Conservation (phyloP, 2,113 vertebrate genomes). For the Indicator indicator region DNA sequence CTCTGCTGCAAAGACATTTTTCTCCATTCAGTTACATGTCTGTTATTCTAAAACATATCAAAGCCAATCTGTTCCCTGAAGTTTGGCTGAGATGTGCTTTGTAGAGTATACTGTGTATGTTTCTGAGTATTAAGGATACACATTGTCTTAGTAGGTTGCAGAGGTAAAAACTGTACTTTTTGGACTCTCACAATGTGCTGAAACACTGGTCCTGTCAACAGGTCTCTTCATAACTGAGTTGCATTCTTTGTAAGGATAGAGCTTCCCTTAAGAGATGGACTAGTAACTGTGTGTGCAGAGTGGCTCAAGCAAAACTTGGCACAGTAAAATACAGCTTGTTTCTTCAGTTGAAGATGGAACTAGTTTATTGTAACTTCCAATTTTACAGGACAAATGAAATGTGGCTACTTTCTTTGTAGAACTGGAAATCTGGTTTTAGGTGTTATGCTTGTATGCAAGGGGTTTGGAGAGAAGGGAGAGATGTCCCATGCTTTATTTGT, state of each 20-base stretch:
- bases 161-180: background rate
- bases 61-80: background rate
- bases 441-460: background rate
- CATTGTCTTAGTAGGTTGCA: background rate
- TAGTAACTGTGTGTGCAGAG: accelerated
- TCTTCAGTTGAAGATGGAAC: background rate
- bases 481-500: background rate
- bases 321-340: background rate
- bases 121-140: background rate
- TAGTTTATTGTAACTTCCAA: background rate
- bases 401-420: background rate
- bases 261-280: background rate
- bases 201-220: background rate
- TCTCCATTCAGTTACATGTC: background rate
- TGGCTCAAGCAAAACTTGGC: background rate
- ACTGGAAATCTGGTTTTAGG: background rate
- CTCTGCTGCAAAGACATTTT: background rate
- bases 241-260: background rate
- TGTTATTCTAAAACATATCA: background rate
- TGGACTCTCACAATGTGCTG: background rate
- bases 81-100: background rate
- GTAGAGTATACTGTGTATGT: background rate
- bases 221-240: background rate
- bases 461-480: background rate
- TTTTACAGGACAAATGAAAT: background rate